These are phyloP conservation scores for Eupithecia vulgata DNA, from an alignment of 2,888 invertebrate species.

Conservation along the genomic window DNA sequence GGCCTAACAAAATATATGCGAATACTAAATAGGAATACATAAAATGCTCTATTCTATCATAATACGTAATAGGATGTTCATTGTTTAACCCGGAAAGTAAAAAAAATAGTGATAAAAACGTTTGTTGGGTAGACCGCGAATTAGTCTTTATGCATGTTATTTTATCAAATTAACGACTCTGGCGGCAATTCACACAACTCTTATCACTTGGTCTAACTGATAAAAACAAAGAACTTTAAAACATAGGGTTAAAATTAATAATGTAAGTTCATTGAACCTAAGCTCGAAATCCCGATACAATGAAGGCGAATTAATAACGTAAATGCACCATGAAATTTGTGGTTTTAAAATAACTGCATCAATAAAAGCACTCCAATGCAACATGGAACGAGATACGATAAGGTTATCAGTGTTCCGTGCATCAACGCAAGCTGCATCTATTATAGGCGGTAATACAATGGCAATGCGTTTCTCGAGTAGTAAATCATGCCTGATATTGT, in stretches of 20 bases:
- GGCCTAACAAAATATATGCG: neutral
- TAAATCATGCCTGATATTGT: neutral
- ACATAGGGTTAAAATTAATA: neutral
- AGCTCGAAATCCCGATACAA: neutral
- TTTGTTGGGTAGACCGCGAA: neutral
- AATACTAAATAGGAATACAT: too few relatives aligned
- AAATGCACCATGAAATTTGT: neutral
- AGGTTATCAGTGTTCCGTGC: conserved; percentile 27
- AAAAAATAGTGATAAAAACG: neutral
- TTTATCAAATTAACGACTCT: neutral
- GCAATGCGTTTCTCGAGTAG: neutral
- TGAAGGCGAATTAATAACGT: neutral
- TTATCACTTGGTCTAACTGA: neutral
- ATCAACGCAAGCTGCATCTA: conserved; percentile 9
- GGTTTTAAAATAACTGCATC: neutral
- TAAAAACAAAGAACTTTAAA: neutral
- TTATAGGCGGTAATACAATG: neutral
- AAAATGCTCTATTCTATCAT: neutral
- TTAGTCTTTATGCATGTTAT: neutral
- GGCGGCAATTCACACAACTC: neutral
- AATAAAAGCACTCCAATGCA: conserved; percentile 13
- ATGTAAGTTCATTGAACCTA: neutral
- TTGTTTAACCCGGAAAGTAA: neutral
- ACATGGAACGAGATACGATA: conserved; percentile 25
- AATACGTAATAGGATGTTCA: neutral